Evolutionary conservation across 53 echinoderm and acorn worm genomes (phyloP), one percentile per base, ranked within the genome.

Genomic region (Temnopleurus reevesii): DNA sequence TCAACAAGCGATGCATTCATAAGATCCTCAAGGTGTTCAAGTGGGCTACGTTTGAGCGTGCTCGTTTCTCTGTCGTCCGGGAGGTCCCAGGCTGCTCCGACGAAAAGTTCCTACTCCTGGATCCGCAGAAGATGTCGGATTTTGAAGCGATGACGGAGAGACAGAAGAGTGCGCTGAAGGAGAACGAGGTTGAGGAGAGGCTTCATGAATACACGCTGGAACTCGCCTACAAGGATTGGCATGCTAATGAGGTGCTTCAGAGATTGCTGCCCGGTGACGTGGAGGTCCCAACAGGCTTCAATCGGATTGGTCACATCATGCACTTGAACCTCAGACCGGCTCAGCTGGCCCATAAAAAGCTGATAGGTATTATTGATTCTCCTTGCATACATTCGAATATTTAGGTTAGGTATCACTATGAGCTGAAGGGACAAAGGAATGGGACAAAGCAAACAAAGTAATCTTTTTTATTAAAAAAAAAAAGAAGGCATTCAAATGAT

Each of bases 271-370:
- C 98, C 0, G 24, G 47, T 29, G 93, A 81, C 19, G 89, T 98
- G 17, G 94, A 94, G 56, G 93, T 95, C 12, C 94, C 95, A 19
- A 91, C 93, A 0, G 94, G 92, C 9, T 99, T 94, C 83, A 99
- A 96, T 82, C 86, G 92, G 31, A 91, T 99, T 27, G 99, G 99
- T 5, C 99, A 99, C 64, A 99, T 99, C 45, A 93, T 90, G 13
- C 99, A 99, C 55, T 46, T 99, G 6, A 99, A 99, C 61, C 93
- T 99, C 19, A 96, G 91, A 81, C 77, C 77, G 18, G 91, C 94
- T 17, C 96, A 96, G 31, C 38, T 96, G 19, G 81, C 89, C n/a
- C 93, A 96, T 77, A 96, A 96, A 84, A 82, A 92, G 41, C 56
- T 99, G 34, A 99, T 99, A 17, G 99, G 99, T 99, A 80, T 76